phyloP scores from a whole-genome alignment of 1,140 invertebrate species.

The Musca domestica region DNA sequence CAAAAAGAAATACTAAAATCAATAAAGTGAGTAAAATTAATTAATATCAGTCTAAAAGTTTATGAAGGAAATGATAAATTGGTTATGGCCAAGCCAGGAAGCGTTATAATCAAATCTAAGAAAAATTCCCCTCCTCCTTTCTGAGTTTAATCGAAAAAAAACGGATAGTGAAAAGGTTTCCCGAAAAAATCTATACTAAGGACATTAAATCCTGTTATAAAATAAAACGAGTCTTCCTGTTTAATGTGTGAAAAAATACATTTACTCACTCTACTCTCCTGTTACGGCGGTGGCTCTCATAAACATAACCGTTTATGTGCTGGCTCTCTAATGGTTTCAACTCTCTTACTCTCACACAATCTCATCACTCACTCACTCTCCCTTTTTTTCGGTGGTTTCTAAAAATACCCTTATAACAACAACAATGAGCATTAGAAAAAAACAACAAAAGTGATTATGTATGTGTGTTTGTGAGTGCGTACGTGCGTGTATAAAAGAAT shows the following conservation, averaged over 20 bases:
- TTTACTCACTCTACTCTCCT: too few relatives aligned
- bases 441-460: not conserved
- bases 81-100: too few relatives aligned
- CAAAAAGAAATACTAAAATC: too few relatives aligned
- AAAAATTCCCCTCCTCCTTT: not conserved
- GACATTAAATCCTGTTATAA: constrained; percentile 16
- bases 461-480: not conserved
- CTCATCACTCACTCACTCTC: not conserved
- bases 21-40: too few relatives aligned
- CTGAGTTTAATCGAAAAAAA: not conserved
- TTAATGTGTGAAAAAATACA: constrained; percentile 13
- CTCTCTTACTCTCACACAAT: not conserved
- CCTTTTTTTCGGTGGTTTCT: not conserved
- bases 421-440: not conserved
- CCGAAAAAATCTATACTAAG: constrained; percentile 18
- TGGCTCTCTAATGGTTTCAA: not conserved
- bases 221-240: constrained; percentile 20
- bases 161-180: not conserved
- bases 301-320: too few relatives aligned
- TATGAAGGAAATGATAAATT: too few relatives aligned
- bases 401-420: not conserved
- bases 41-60: too few relatives aligned
- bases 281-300: too few relatives aligned
- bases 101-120: too few relatives aligned
- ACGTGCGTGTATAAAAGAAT: not conserved